Percentiles rank a stretch among this genome's conserved stretches.
Evolutionary conservation across 2,113 vertebrate genomes (phyloP).

Genomic region (Cheirogaleus medius): DNA sequence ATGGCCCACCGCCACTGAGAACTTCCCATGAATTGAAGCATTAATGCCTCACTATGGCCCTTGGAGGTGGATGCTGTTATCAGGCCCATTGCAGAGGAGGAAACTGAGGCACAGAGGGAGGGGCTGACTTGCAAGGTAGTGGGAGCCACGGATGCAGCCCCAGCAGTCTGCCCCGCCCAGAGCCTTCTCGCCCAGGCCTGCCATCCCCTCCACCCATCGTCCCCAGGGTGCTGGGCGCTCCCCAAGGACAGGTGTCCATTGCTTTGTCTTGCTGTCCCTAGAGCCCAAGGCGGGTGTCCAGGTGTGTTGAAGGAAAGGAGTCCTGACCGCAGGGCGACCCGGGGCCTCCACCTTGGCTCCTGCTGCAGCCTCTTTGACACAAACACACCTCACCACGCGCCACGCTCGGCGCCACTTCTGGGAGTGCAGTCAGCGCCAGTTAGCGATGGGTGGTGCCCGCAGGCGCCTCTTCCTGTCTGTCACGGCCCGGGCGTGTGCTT

Average conservation of each 20-base stretch:
- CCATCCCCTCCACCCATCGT: neutral
- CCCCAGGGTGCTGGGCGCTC: neutral
- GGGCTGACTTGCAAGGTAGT: neutral
- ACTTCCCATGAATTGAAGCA: neutral
- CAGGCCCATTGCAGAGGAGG: neutral
- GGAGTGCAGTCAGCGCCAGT: accelerated
- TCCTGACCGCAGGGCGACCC: too few relatives aligned
- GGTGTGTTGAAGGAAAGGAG: neutral
- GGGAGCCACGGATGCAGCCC: neutral
- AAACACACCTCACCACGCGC: neutral
- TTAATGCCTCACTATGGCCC: neutral
- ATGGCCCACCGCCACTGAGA: neutral
- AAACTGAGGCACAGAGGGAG: neutral
- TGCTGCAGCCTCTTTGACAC: neutral
- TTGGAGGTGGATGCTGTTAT: neutral
- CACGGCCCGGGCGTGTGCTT: neutral
- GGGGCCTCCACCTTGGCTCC: neutral
- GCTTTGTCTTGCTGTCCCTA: neutral
- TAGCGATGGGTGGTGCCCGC: neutral
- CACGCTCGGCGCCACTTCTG: accelerated
- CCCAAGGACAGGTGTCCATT: neutral
- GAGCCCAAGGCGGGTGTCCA: neutral
- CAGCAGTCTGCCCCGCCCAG: neutral
- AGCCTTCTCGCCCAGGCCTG: neutral
- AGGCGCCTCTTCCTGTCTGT: neutral